Conservation (phyloP, 2,888 invertebrate species). For the Nemotelus nigrinus region DNA sequence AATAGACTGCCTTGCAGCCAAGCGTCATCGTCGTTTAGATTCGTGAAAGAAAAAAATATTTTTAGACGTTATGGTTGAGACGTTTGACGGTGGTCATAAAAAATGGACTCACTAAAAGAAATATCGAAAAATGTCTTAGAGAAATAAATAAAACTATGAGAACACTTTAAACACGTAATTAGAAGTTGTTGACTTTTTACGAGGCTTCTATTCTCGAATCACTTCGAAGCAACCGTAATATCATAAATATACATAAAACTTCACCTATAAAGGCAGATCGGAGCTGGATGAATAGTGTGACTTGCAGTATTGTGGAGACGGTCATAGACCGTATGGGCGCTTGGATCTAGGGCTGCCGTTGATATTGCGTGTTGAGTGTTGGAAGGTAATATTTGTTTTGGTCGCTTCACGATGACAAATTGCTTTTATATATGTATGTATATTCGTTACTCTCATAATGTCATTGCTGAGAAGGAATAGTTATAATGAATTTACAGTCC, state of each 20-base stretch:
- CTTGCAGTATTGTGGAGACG: conserved; percentile 24
- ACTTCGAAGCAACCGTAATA: conserved; percentile 30
- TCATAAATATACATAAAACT: conserved; percentile 7
- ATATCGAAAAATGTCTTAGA: conserved; percentile 12
- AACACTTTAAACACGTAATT: conserved; percentile 44
- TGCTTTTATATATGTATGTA: too few relatives aligned
- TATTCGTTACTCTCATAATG: too few relatives aligned
- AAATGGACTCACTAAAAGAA: neutral
- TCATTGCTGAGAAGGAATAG: too few relatives aligned
- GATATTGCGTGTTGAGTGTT: neutral
- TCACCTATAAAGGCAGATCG: too few relatives aligned
- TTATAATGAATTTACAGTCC: too few relatives aligned
- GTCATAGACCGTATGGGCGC: neutral
- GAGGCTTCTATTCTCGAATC: conserved; percentile 29
- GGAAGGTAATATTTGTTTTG: too few relatives aligned
- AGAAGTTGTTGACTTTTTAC: conserved; percentile 37
- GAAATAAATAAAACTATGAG: conserved; percentile 37
- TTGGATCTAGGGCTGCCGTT: neutral
- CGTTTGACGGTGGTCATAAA: conserved; percentile 9
- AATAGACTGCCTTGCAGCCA: neutral
- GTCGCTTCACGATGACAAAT: too few relatives aligned
- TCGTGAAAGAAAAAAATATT: conserved; percentile 18
- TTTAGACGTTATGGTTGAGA: conserved; percentile 34
- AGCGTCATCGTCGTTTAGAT: neutral
- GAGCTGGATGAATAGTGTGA: neutral